Base-by-base conservation (phyloP, 1,140 invertebrate genomes). In the Adoxophyes honmai region DNA sequence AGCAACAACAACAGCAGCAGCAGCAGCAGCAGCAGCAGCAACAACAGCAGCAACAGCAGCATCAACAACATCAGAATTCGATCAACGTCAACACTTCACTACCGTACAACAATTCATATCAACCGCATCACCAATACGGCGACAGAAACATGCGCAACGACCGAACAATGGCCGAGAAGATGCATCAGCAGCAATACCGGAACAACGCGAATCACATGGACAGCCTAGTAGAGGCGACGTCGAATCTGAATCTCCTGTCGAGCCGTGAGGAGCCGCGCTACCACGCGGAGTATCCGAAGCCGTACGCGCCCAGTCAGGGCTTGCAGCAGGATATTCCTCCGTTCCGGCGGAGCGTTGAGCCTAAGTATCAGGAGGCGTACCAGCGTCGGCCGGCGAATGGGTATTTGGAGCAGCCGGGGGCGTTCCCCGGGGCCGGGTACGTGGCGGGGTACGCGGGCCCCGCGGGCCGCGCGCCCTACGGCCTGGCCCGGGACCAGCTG, bases 161-260 rank as follows among this genome's bases (percentile, higher is more conserved):
- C 39, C 57, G n/a, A 60, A 28, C 21, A 3, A 78, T 64, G 66
- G 74, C 78, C 7, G 71, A 59, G 56, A 80, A 73, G 57, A 72
- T 74, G 58, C 75, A 78, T 21, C 75, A 70, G 33, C 51, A 59
- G 6, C 72, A 72, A 18, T 86, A 82, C 56, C 68, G 78, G 13
- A 77, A 70, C 48, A 76, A 75, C 28, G 53, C 66, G 3, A 81
- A 75, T 37, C 39, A 70, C 0, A 83, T 90, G 60, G 87, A 89
- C 8, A 78, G 60, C 52, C 65, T 90, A 61, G 72, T 78, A 21
- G 86, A 89, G 9, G 86, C 85, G 0, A 78, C 89, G 1, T 72
- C 82, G 0, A 84, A 80, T 38, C 58, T 90, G 61, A 89, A 80
- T 57, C 57, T 89, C 34, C 64, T 85, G n/a, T 52, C 76, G 0